phyloP scores from a whole-genome alignment of 1,140 invertebrate genomes.

The Leguminivora glycinivorella region DNA sequence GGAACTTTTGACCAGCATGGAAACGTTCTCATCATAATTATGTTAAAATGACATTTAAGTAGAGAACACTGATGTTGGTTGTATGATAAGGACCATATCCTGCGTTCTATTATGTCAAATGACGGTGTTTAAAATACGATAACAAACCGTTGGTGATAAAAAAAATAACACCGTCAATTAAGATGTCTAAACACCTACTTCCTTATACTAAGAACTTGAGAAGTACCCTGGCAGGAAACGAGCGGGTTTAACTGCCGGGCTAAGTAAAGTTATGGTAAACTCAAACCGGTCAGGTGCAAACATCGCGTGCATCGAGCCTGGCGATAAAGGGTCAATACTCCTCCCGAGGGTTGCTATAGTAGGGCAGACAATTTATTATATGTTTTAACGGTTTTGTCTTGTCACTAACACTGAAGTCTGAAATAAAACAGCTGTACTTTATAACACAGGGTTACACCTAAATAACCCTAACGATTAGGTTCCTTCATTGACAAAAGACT shows the following conservation, averaged over 20 bases:
- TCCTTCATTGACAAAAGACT: too few relatives aligned
- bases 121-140: neutral
- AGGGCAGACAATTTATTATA: too few relatives aligned
- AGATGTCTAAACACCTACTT: constrained; percentile 1
- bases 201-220: neutral
- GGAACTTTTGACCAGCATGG: too few relatives aligned
- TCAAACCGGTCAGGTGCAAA: constrained; percentile 26
- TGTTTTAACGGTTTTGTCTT: too few relatives aligned
- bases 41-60: too few relatives aligned
- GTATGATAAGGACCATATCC: too few relatives aligned
- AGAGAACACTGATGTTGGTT: too few relatives aligned
- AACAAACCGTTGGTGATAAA: neutral
- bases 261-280: constrained; percentile 22
- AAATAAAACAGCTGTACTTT: too few relatives aligned
- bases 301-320: constrained; percentile 10
- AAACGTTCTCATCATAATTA: too few relatives aligned
- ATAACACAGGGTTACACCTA: too few relatives aligned
- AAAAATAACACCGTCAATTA: neutral
- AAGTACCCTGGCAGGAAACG: constrained; percentile 16
- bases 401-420: too few relatives aligned
- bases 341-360: neutral
- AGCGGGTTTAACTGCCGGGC: constrained; percentile 6
- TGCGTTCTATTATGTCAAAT: neutral
- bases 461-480: too few relatives aligned
- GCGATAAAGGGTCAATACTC: constrained; percentile 26